These are phyloP conservation scores for Crypturellus tataupa DNA, from an alignment of 2,797 vertebrate species.

Conservation along the genomic window DNA sequence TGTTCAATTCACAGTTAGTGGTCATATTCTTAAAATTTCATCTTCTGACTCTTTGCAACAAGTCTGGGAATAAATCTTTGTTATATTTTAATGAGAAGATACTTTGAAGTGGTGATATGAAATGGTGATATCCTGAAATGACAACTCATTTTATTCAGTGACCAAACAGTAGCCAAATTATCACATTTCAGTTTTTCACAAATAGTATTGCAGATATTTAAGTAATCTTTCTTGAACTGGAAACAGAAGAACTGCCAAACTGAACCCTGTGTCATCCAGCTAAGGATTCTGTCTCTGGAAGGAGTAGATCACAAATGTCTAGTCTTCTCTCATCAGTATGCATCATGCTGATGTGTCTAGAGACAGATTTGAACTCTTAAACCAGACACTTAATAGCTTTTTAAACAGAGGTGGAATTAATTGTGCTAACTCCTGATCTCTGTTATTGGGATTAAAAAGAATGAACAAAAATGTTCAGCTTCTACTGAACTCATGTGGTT, in stretches of 20 bases:
- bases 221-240: background rate
- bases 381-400: background rate
- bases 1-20: background rate
- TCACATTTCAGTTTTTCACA: background rate
- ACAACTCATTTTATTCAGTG: background rate
- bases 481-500: background rate
- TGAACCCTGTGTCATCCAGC: background rate
- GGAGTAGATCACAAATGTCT: background rate
- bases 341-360: background rate
- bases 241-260: background rate
- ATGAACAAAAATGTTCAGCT: background rate
- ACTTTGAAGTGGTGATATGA: background rate
- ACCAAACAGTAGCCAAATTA: background rate
- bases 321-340: background rate
- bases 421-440: background rate
- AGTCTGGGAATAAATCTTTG: background rate
- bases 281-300: background rate
- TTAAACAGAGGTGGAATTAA: background rate
- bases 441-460: background rate
- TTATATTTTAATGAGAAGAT: background rate
- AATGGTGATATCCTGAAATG: background rate
- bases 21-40: background rate
- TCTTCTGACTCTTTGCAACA: background rate
- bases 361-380: background rate
- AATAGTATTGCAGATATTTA: background rate